A percentile compares a stretch with the other conserved stretches of the same genome.
phyloP scores from a whole-genome alignment of 1,140 invertebrate genomes.

The Euborellia annulipes region DNA sequence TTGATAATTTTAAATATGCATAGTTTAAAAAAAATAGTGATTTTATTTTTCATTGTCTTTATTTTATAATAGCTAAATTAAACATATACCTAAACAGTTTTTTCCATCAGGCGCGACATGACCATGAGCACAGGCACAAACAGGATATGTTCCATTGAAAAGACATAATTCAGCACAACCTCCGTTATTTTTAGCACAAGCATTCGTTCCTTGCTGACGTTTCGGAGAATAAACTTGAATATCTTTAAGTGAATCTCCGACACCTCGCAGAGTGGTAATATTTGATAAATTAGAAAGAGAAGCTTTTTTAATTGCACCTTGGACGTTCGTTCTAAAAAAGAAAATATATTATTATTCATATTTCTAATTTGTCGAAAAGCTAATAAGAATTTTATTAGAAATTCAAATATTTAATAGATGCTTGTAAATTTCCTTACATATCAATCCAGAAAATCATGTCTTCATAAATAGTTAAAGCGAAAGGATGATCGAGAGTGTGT shows the following conservation, averaged over 20 bases:
- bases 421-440: too few species aligned
- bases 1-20: too few species aligned
- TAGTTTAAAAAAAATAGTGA: too few species aligned
- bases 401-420: too few species aligned
- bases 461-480: conserved; percentile 31
- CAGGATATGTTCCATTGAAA: conserved; percentile 45
- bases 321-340: conserved; percentile 35
- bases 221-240: conserved; percentile 40
- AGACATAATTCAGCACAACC: conserved; percentile 67
- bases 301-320: conserved; percentile 47
- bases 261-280: conserved; percentile 34
- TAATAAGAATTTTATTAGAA: neutral
- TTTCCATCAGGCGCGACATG: conserved; percentile 41
- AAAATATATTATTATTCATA: conserved; percentile 7
- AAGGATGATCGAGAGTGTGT: conserved; percentile 21
- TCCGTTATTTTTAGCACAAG: conserved; percentile 54
- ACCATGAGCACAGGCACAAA: conserved; percentile 62
- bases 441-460: conserved; percentile 40
- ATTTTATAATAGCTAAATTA: too few species aligned
- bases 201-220: conserved; percentile 41
- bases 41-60: too few species aligned
- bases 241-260: conserved; percentile 56
- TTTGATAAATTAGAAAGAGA: conserved; percentile 39
- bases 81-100: conserved; percentile 46
- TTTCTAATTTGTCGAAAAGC: too few species aligned